Evolutionary conservation across 2,888 invertebrate species (phyloP), one percentile per base, ranked within the genome.

Genomic region (Xanthia togata): DNA sequence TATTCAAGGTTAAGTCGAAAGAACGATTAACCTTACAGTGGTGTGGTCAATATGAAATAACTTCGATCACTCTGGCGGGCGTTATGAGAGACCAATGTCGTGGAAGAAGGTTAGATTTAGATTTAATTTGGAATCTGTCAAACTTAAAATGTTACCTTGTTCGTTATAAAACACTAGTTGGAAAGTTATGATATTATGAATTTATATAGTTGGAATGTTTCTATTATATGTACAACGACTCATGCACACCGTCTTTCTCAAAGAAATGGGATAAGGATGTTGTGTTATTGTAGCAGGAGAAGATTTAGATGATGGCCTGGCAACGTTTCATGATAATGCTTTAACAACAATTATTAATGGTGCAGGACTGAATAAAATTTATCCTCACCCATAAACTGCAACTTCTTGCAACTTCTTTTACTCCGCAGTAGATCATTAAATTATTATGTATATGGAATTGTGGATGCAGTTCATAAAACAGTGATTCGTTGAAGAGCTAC

Each of bases 1-100:
- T 76, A 41, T 87, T 76, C 84, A 84, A 86, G 87, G 86, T 69
- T 65, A 59, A 68, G 26, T 73, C 47, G 72, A 84, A 83, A 79
- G 67, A 81, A 41, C 67, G 55, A 80, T 86, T 86, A 84, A 87
- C 87, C 76, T 86, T 78, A 78, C 12, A 75, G 57, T 70, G 59
- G 57, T 60, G 57, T 83, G 78, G 62, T 83, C 72, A 81, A 81
- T 70, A 70, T 84, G 59, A 63, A 74, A 65, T 76, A 83, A 73
- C 73, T 76, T 76, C 26, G n/a, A 78, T 64, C 53, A 26, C 35
- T 35, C 12, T 53, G 71, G 50, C 11, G 62, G 31, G 55, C 57
- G 64, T 70, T 73, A 38, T 53, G 35, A 47, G 44, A 59, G 59
- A 62, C 50, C 83, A 83, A 80, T 78, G 80, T 62, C 74, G 38